Base-by-base conservation (phyloP, 35 echinoderm and acorn worm genomes). In the Ophiothrix spiculata region DNA sequence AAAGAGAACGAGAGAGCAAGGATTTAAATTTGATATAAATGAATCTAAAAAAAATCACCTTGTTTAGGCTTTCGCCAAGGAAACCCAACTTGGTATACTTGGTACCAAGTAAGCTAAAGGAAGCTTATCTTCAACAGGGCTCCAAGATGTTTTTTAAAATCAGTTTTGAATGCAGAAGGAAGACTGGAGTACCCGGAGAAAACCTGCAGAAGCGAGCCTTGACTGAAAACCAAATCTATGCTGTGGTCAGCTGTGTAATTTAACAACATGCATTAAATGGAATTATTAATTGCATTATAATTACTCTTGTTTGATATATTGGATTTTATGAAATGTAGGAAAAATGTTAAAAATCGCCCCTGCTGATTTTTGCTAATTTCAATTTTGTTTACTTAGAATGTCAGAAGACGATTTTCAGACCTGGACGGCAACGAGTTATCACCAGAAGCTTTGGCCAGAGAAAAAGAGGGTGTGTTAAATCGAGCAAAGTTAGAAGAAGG, bases 311-410 rank as follows among this genome's bases (percentile, higher is more conserved):
- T 33, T 21, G 73, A 31, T n/a, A 75, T n/a, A 4, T 10, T 75
- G 1, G 29, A 21, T 33, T 75, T 28, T 10, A 75, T n/a, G 21
- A n/a, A 75, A n/a, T 1, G 29, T n/a, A 2, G 73, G 35, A 10
- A 14, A 63, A 63, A 14, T 15, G 76, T 37, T 29, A 25, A 80
- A 80, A 35, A 34, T 3, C n/a, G 31, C 78, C 38, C 3, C 6
- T 35, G 1, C 32, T 37, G 32, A 11, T 40, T 40, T n/a, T n/a
- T n/a, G n/a, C n/a, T n/a, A n/a, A n/a, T 84, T 86, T 4, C 54
- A 25, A 33, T 81, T 82, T 39, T 42, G 0, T 38, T 60, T 63
- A 32, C 8, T 64, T 56, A 84, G 81, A 84, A 84, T 84, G 56
- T 84, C 25, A 16, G 32, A 32, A 54, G 81, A 16, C 25, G 81